These are phyloP conservation scores for Poecilia velifera DNA, from an alignment of 2,797 vertebrate genomes.

Conservation along the genomic window DNA sequence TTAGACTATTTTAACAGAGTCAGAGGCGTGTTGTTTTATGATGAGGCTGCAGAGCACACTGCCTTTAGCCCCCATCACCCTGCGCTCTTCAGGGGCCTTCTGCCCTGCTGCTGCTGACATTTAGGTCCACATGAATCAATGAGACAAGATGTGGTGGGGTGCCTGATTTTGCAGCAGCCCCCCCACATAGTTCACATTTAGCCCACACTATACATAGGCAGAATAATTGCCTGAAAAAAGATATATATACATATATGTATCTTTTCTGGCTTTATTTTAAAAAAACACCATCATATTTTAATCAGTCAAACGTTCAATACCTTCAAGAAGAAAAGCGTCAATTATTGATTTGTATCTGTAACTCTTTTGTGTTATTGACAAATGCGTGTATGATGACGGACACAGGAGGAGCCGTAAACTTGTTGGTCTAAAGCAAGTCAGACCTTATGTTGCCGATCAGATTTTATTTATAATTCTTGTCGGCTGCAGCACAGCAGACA, in stretches of 20 bases:
- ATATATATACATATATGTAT: no score
- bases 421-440: not conserved
- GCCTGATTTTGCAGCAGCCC: constrained; percentile 51
- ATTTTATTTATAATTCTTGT: constrained; percentile 24
- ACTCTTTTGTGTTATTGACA: not conserved
- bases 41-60: constrained; percentile 37
- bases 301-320: not conserved
- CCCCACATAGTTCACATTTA: constrained; percentile 53
- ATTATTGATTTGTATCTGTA: not conserved
- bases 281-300: not conserved
- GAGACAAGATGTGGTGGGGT: constrained; percentile 65
- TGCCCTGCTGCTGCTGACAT: constrained; percentile 77
- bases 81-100: constrained; percentile 61
- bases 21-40: constrained; percentile 59
- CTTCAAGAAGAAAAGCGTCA: not conserved
- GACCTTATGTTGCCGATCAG: not conserved
- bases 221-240: not conserved
- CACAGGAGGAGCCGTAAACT: not conserved
- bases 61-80: constrained; percentile 62
- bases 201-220: constrained; percentile 33
- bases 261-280: not conserved
- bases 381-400: constrained; percentile 1
- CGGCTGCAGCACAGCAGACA: constrained; percentile 8
- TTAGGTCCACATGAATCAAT: constrained; percentile 81
- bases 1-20: constrained; percentile 37